phyloP scores from a whole-genome alignment of 2,888 invertebrate species.

The Apantesis nais region DNA sequence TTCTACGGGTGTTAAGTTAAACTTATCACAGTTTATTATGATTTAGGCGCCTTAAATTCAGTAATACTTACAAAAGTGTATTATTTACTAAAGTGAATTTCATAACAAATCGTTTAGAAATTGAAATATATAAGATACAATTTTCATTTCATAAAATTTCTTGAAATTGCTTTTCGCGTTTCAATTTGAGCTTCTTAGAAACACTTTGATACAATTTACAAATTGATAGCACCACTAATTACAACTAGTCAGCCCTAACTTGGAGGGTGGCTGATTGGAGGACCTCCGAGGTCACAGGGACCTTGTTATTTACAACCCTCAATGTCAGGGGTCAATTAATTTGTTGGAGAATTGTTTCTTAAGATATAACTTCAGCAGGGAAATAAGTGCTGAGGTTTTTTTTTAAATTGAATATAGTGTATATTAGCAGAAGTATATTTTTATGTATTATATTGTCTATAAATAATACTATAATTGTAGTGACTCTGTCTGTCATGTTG shows the following conservation, averaged over 20 bases:
- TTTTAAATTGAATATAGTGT: too few species aligned
- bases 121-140: background rate
- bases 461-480: too few species aligned
- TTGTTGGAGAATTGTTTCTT: conserved; percentile 18
- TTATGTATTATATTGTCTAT: too few species aligned
- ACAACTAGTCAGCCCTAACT: conserved; percentile 17
- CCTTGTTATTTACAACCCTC: conserved; percentile 32
- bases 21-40: too few species aligned
- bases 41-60: too few species aligned
- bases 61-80: too few species aligned
- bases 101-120: too few species aligned
- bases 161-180: background rate
- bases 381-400: background rate
- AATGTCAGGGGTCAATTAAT: conserved; percentile 44
- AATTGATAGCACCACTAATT: conserved; percentile 1
- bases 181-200: background rate
- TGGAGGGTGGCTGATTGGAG: conserved; percentile 35
- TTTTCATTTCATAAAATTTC: background rate
- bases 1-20: too few species aligned
- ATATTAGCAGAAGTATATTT: too few species aligned
- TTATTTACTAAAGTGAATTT: too few species aligned
- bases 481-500: too few species aligned
- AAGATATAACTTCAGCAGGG: background rate
- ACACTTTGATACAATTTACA: background rate
- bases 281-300: conserved; percentile 31